A percentile compares a stretch with the other conserved stretches of the same genome.
Conservation (phyloP, 2,113 vertebrate genomes). For the Myotis brandtii region DNA sequence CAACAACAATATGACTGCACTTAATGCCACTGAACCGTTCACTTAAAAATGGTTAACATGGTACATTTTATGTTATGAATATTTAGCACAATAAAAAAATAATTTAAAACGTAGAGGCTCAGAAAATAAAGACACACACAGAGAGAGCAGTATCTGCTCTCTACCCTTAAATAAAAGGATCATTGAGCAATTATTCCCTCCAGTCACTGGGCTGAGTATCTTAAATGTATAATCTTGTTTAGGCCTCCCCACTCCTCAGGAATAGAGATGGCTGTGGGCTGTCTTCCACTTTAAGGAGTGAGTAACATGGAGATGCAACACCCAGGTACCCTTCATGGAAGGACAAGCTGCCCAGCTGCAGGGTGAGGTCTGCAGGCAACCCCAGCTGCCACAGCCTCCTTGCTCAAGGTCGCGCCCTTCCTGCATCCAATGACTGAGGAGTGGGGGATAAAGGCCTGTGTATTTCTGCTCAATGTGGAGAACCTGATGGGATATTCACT, state of each 20-base stretch:
- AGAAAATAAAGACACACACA: background rate
- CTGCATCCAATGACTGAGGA: background rate
- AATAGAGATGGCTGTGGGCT: too few species aligned
- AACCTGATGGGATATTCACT: background rate
- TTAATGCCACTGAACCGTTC: too few species aligned
- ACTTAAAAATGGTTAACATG: background rate
- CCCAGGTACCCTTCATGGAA: fast-evolving
- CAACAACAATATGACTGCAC: too few species aligned
- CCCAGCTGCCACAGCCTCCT: background rate
- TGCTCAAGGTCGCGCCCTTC: background rate
- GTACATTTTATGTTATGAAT: background rate
- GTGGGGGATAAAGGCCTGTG: background rate
- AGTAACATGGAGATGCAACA: fast-evolving
- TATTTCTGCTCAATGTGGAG: background rate
- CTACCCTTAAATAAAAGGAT: background rate
- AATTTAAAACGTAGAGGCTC: background rate
- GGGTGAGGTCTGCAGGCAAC: background rate
- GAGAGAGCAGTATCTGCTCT: background rate
- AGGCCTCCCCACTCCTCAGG: background rate
- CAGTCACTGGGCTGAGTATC: background rate
- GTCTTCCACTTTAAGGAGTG: background rate
- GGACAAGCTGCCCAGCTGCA: too few species aligned
- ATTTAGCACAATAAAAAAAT: background rate
- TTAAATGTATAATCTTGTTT: background rate
- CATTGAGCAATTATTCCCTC: background rate